Evolutionary conservation across 2,797 vertebrate species (phyloP).

Genomic region (Sibirionetta formosa): DNA sequence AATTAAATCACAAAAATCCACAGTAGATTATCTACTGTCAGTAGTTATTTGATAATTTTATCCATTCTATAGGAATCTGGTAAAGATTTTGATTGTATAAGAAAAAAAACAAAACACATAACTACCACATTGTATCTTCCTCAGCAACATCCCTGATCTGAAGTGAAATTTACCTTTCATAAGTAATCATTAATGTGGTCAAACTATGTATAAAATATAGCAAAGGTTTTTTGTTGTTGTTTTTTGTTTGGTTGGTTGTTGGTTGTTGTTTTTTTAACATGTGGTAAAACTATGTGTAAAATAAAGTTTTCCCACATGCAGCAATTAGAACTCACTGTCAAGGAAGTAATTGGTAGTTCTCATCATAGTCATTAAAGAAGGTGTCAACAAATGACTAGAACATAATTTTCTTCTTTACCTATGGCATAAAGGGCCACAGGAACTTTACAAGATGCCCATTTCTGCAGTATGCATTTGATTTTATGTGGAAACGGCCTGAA

Average conservation of each 20-base stretch:
- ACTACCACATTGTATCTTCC: not conserved
- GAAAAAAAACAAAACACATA: not conserved
- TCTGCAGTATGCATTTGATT: not conserved
- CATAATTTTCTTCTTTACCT: not conserved
- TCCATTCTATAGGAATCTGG: not conserved
- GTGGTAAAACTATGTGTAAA: not conserved
- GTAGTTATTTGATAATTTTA: not conserved
- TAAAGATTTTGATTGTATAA: not conserved
- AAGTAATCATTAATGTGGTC: not conserved
- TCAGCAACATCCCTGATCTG: not conserved
- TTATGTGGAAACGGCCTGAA: not conserved
- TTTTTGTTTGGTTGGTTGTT: too few species aligned
- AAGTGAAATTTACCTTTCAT: not conserved
- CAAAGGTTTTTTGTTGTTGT: too few species aligned
- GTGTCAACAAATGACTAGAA: not conserved
- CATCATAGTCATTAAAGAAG: not conserved
- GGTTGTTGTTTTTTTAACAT: too few species aligned
- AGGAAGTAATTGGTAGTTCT: not conserved
- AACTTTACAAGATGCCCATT: not conserved
- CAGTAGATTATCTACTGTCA: not conserved
- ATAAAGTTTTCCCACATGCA: fast-evolving
- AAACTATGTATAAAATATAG: not conserved
- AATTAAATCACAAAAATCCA: not conserved
- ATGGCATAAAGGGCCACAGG: not conserved
- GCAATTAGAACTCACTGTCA: not conserved